phyloP scores from a whole-genome alignment of 1,140 invertebrate genomes.

The Zeugodacus cucurbitae region DNA sequence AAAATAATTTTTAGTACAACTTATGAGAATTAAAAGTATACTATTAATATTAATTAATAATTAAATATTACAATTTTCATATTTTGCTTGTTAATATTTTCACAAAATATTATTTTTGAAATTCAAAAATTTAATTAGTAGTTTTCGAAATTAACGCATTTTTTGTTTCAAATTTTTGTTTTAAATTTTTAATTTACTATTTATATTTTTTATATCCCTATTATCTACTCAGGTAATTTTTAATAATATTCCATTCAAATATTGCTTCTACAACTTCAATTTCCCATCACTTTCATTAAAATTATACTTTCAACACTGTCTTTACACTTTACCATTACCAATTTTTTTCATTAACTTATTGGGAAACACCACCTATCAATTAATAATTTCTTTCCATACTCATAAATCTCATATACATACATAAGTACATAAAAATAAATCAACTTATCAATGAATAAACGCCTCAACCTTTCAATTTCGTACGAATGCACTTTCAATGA shows the following conservation, averaged over 20 bases:
- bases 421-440: too few relatives aligned
- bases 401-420: not conserved
- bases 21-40: too few relatives aligned
- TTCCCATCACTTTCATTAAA: not conserved
- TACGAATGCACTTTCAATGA: not conserved
- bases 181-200: too few relatives aligned
- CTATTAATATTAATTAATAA: too few relatives aligned
- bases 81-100: too few relatives aligned
- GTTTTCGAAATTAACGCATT: too few relatives aligned
- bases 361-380: not conserved
- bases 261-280: not conserved
- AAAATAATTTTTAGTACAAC: too few relatives aligned
- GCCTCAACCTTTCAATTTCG: not conserved
- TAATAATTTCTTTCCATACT: not conserved
- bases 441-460: not conserved
- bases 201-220: not conserved
- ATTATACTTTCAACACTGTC: not conserved
- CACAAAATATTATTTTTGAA: too few relatives aligned
- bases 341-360: not conserved
- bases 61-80: too few relatives aligned
- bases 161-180: too few relatives aligned
- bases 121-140: too few relatives aligned
- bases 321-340: not conserved
- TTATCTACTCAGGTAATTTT: not conserved
- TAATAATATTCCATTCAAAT: not conserved